Evolutionary conservation across 2,113 vertebrate genomes (phyloP).

Genomic region (Daubentonia madagascariensis): DNA sequence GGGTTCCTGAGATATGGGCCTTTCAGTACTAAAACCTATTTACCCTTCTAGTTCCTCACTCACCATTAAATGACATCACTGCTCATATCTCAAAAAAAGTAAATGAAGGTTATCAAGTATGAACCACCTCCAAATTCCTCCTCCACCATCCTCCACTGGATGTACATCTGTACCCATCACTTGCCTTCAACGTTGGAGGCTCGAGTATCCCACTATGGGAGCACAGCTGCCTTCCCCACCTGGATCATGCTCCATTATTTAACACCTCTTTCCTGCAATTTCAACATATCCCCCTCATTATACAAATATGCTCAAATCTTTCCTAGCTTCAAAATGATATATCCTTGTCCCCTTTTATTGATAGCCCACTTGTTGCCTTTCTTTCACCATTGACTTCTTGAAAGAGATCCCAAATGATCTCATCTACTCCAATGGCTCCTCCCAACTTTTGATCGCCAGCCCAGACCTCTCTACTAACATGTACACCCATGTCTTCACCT

Average conservation of each 20-base stretch:
- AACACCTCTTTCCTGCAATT: not conserved
- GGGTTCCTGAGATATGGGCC: not conserved
- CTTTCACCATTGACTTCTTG: not conserved
- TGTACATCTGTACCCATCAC: not conserved
- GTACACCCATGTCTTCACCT: not conserved
- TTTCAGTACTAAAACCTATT: not conserved
- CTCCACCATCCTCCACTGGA: not conserved
- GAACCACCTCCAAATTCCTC: not conserved
- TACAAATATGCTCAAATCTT: not conserved
- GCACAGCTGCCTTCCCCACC: not conserved
- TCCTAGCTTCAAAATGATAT: not conserved
- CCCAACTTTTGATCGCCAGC: not conserved
- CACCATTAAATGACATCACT: not conserved
- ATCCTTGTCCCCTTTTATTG: not conserved
- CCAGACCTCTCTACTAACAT: not conserved
- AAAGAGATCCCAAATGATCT: not conserved
- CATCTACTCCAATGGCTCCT: not conserved
- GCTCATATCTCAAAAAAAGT: not conserved
- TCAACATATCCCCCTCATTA: not conserved
- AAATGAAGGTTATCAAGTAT: not conserved
- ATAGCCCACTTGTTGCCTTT: not conserved
- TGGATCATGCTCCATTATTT: not conserved
- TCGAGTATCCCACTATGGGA: not conserved
- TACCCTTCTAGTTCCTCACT: not conserved
- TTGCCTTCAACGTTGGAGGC: not conserved